A percentile compares a stretch with the other conserved stretches of the same genome.
These are phyloP conservation scores for Mycteria americana DNA, from an alignment of 2,797 vertebrate genomes.

Conservation along the genomic window DNA sequence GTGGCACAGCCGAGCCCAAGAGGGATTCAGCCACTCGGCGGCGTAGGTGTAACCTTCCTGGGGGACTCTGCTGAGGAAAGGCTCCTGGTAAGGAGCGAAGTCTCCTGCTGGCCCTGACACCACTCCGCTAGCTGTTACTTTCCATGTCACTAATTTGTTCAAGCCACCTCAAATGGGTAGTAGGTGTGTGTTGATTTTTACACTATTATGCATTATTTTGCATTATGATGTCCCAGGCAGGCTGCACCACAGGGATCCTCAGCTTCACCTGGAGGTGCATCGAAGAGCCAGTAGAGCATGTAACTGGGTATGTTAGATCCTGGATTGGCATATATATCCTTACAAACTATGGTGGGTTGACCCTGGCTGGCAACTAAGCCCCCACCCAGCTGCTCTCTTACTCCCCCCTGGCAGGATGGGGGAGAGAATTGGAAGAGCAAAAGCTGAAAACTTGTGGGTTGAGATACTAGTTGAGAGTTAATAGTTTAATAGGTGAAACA, in stretches of 20 bases:
- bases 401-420: not conserved
- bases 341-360: not conserved
- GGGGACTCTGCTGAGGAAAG: not conserved
- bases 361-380: not conserved
- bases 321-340: not conserved
- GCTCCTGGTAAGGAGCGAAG: not conserved
- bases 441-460: not conserved
- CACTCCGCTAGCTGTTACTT: not conserved
- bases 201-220: not conserved
- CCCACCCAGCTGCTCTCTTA: not conserved
- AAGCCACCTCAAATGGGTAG: not conserved
- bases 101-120: not conserved
- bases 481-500: not conserved
- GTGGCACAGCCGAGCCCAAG: not conserved
- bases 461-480: not conserved
- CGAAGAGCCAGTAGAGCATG: not conserved
- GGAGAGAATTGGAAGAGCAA: not conserved
- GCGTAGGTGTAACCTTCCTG: not conserved
- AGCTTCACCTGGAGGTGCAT: not conserved
- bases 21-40: not conserved
- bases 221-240: not conserved
- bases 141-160: not conserved
- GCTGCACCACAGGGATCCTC: not conserved
- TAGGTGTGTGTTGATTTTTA: not conserved
- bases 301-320: not conserved